phyloP scores from a whole-genome alignment of 2,797 vertebrate genomes.

The Gadopsis bispinosus region DNA sequence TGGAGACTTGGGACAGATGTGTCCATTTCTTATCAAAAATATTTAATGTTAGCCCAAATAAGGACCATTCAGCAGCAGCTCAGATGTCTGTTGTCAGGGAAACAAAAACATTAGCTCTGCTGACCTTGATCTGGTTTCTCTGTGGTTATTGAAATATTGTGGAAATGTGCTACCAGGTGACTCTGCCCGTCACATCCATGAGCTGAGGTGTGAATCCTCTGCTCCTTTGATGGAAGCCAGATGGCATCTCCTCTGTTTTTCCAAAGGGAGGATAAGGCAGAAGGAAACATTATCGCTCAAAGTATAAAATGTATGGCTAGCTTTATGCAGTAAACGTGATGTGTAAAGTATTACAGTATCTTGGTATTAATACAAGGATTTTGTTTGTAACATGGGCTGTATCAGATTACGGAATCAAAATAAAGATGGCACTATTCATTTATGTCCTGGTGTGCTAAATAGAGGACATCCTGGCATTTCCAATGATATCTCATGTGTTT shows the following conservation, averaged over 20 bases:
- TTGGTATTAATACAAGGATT: background rate
- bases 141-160: slow-evolving; percentile 21
- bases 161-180: slow-evolving; percentile 50
- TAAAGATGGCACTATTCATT: background rate
- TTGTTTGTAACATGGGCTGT: background rate
- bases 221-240: slow-evolving; percentile 47
- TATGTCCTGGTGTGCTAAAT: no score
- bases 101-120: slow-evolving; percentile 49
- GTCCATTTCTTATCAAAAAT: slow-evolving; percentile 54
- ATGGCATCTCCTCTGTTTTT: slow-evolving; percentile 35
- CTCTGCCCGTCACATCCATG: slow-evolving; percentile 30
- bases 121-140: slow-evolving; percentile 24
- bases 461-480: no score
- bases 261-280: background rate
- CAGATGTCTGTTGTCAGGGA: slow-evolving; percentile 55
- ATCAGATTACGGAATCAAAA: background rate
- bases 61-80: slow-evolving; percentile 47
- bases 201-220: slow-evolving; percentile 51
- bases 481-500: no score
- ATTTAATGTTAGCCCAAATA: slow-evolving; percentile 51
- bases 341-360: background rate
- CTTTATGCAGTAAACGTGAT: background rate
- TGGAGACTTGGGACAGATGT: slow-evolving; percentile 52
- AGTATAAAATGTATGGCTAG: slow-evolving; percentile 20
- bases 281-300: slow-evolving; percentile 18